Evolutionary conservation across 1,140 invertebrate genomes (phyloP), one percentile per base, ranked within the genome.

Genomic region (Gyrodactylus bullatarudis): DNA sequence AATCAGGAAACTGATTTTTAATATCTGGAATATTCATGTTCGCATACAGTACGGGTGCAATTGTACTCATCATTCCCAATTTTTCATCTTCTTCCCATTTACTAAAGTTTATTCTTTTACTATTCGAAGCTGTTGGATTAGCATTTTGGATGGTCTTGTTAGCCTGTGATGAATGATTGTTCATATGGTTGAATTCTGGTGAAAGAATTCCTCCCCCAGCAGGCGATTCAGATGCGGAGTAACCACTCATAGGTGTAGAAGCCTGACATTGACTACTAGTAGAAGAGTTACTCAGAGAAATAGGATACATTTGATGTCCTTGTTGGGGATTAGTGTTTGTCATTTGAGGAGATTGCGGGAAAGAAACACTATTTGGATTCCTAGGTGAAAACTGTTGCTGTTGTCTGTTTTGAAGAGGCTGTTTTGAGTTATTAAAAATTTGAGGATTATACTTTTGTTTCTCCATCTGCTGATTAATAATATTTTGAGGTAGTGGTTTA

Each of bases 81-180:
- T 69, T 21, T 26, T 73, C 72, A 26, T 73, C 72, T 19, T 73
- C 72, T 21, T 68, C 21, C 72, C 72, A 73, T 68, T 69, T 68
- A 16, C 21, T 2, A 26, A 23, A n/a, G 26, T 73, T 73, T 8
- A 73, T 73, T 20, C 72, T 8, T 24, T 69, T 68, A 22, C 27
- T 73, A 20, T 24, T 23, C 26, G 34, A 8, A n/a, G 8, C n/a
- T 16, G 8, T 54, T 8, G 8, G 8, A 54, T n/a, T 54, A n/a
- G 8, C 34, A 54, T 54, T 54, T 8, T 54, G 8, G n/a, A n/a
- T 16, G n/a, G 34, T 54, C 8, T 8, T 54, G n/a, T 54, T 54
- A n/a, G 34, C 34, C 8, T 8, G 8, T 8, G 34, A 54, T 8
- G 34, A 54, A 54, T 8, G 8, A 8, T 8, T 16, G n/a, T 8